Conservation (phyloP, 2,113 vertebrate genomes). For the Triplophysa siluroides region DNA sequence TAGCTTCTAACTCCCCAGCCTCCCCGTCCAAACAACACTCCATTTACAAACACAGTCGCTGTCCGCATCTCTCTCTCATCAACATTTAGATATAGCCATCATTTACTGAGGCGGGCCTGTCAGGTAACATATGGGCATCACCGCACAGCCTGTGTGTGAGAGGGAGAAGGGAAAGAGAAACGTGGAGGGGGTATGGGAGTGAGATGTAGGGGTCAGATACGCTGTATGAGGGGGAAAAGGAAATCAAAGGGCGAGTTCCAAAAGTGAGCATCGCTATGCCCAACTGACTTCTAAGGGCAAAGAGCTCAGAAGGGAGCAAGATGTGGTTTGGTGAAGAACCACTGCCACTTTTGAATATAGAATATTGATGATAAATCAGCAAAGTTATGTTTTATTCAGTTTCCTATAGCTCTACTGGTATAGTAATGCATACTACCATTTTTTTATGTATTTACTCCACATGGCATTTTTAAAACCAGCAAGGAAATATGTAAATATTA, state of each 20-base stretch:
- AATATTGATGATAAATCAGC: too few species aligned
- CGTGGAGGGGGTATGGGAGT: constrained; percentile 10
- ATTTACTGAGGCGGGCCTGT: constrained; percentile 89
- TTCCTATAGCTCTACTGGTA: too few species aligned
- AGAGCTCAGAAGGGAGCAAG: not conserved
- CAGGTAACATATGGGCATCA: constrained; percentile 83
- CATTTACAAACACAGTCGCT: constrained; percentile 50
- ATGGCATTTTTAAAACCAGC: too few species aligned
- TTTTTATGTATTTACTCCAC: too few species aligned
- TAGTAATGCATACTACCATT: too few species aligned
- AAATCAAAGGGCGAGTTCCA: constrained; percentile 60
- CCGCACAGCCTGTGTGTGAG: constrained; percentile 40
- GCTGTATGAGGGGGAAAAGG: constrained; percentile 57
- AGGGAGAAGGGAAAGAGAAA: constrained; percentile 36
- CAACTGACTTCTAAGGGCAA: not conserved
- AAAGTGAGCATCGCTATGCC: not conserved
- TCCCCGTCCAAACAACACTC: constrained; percentile 54
- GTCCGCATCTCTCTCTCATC: constrained; percentile 90
- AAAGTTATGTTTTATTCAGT: too few species aligned
- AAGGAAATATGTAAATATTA: too few species aligned
- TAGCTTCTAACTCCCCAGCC: constrained; percentile 60
- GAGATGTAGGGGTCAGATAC: constrained; percentile 48
- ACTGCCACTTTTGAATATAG: too few species aligned
- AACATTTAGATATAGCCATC: constrained; percentile 99
- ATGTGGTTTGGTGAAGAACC: too few species aligned